Percentiles rank a stretch among this genome's conserved stretches.
phyloP scores from a whole-genome alignment of 2,113 vertebrate genomes.

The Macrotus californicus region DNA sequence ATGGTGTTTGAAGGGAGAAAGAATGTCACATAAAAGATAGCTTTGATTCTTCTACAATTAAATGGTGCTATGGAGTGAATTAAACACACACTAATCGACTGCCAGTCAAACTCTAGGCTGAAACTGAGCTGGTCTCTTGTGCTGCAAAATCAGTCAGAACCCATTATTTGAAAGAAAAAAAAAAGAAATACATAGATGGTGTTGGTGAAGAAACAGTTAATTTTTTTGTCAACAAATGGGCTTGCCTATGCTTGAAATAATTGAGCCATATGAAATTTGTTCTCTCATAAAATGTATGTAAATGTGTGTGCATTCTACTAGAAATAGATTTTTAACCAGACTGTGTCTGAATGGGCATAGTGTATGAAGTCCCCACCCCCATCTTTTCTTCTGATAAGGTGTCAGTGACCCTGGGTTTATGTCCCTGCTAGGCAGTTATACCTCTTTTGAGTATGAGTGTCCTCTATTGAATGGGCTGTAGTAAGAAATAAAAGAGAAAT shows the following conservation, averaged over 20 bases:
- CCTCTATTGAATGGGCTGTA: neutral
- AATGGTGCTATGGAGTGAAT: neutral
- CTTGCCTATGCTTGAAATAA: neutral
- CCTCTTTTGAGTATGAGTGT: neutral
- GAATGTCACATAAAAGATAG: conserved; percentile 65
- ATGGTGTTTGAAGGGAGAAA: conserved; percentile 69
- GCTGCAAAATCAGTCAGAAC: neutral
- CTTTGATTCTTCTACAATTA: conserved; percentile 55
- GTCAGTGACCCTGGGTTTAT: neutral
- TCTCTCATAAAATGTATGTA: neutral
- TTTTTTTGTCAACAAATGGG: neutral
- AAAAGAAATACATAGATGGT: neutral
- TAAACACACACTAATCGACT: neutral
- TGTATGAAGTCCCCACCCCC: neutral
- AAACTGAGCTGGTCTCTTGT: neutral
- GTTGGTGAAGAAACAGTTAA: neutral
- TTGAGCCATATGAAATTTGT: neutral
- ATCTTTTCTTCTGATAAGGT: neutral
- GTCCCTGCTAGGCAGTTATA: neutral
- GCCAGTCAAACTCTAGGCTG: neutral
- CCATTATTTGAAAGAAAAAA: neutral
- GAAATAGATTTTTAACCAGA: neutral
- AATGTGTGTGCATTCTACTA: neutral
- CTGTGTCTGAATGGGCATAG: neutral
- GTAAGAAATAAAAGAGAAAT: neutral